Evolutionary conservation across 2,797 vertebrate species (phyloP).

Genomic region (Sebastes vulpes): DNA sequence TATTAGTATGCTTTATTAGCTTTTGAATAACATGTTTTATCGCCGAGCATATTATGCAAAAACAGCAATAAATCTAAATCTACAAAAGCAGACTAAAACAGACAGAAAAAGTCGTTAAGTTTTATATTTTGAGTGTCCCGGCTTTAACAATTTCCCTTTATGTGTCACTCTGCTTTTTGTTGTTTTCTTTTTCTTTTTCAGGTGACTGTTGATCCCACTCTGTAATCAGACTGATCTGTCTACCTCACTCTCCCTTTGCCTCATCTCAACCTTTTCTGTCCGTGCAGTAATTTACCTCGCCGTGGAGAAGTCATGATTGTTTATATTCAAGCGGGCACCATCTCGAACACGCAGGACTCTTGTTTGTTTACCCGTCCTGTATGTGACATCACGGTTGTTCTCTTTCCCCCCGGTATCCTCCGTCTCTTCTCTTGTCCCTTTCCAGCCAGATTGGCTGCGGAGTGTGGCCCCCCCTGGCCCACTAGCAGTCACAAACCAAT

Average conservation of each 20-base stretch:
- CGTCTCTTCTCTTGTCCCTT: conserved; percentile 36
- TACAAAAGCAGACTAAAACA: background rate
- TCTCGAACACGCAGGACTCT: conserved; percentile 74
- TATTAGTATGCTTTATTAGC: background rate
- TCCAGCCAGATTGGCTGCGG: conserved; percentile 57
- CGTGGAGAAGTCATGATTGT: conserved; percentile 71
- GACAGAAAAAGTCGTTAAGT: background rate
- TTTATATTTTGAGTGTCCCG: background rate
- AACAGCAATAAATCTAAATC: background rate
- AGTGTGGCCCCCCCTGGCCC: conserved; percentile 52
- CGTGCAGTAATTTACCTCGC: conserved; percentile 60
- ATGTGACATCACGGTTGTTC: conserved; percentile 52
- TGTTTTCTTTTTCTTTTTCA: conserved; percentile 14
- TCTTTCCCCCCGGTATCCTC: conserved; percentile 11
- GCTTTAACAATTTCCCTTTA: background rate
- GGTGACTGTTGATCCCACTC: conserved; percentile 37
- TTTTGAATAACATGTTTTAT: background rate
- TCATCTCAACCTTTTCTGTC: conserved; percentile 55
- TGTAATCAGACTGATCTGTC: conserved; percentile 49
- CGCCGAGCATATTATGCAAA: background rate
- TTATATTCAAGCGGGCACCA: conserved; percentile 79
- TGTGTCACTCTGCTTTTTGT: background rate
- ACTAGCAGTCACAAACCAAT: conserved; percentile 78
- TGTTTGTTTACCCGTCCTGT: conserved; percentile 79
- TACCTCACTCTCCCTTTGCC: conserved; percentile 26